Percentiles rank a stretch among this genome's conserved stretches.
phyloP scores from a whole-genome alignment of 2,797 vertebrate species.

The Falco cherrug region DNA sequence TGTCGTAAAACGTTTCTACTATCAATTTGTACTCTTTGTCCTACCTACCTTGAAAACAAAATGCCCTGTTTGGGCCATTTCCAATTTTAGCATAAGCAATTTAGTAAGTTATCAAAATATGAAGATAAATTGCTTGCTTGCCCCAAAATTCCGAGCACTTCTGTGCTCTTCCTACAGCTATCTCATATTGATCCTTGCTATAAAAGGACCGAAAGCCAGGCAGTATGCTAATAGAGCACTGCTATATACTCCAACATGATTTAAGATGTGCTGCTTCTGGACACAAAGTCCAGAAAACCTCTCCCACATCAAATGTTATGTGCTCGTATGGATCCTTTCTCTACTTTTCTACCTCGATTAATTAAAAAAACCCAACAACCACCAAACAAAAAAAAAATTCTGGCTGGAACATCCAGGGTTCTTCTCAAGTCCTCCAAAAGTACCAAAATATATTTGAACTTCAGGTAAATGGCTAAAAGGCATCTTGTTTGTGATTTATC shows the following conservation, averaged over 20 bases:
- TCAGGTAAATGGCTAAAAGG: background rate
- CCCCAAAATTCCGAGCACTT: background rate
- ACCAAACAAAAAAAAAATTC: too few relatives aligned
- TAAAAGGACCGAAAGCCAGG: background rate
- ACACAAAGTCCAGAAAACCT: background rate
- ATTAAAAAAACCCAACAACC: fast-evolving
- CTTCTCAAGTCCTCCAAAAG: background rate
- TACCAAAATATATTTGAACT: background rate
- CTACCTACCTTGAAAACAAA: background rate
- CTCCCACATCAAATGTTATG: background rate
- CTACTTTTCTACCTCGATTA: background rate
- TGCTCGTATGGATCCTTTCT: background rate
- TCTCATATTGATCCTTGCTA: background rate
- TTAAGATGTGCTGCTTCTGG: background rate
- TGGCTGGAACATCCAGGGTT: background rate
- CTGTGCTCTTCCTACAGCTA: background rate
- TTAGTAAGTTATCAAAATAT: background rate
- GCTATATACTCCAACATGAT: background rate
- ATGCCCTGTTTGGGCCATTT: too few relatives aligned
- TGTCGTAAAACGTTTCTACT: background rate
- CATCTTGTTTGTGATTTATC: background rate
- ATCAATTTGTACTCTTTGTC: background rate
- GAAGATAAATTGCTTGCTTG: background rate
- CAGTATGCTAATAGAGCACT: background rate
- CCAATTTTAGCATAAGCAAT: background rate